Percentiles rank a stretch among this genome's conserved stretches.
Conservation (phyloP, 1,140 invertebrate species). For the Contarinia nasturtii region DNA sequence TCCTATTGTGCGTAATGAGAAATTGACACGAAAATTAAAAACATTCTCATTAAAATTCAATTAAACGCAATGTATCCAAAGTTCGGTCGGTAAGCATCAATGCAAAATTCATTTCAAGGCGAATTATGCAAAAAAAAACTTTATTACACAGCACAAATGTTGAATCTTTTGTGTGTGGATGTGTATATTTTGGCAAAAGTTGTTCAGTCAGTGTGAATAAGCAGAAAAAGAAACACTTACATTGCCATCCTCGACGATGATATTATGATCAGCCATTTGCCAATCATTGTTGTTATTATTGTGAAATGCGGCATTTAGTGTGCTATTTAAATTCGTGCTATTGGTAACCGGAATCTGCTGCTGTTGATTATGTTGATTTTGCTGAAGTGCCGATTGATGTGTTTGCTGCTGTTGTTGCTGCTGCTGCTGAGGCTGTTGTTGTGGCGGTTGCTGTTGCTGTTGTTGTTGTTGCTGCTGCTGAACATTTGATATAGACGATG, state of each 20-base stretch:
- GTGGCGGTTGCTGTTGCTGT: background rate
- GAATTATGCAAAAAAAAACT: background rate
- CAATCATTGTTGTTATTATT: constrained; percentile 64
- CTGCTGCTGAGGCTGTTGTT: background rate
- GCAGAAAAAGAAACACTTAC: background rate
- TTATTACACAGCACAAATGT: too few relatives aligned
- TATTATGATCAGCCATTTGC: constrained; percentile 52
- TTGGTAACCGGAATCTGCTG: background rate
- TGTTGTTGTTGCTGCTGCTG: background rate
- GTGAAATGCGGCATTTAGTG: constrained; percentile 26
- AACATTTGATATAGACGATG: background rate
- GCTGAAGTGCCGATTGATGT: background rate
- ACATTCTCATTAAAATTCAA: background rate
- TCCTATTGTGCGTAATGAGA: constrained; percentile 15
- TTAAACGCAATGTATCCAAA: background rate
- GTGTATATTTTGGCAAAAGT: too few relatives aligned
- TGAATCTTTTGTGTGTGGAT: too few relatives aligned
- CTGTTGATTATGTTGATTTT: background rate
- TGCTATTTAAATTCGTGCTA: constrained; percentile 10
- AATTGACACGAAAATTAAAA: constrained; percentile 4
- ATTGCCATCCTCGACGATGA: constrained; percentile 26
- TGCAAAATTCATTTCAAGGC: background rate
- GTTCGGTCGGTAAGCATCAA: too few relatives aligned
- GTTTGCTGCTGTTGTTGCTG: background rate
- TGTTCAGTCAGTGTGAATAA: background rate